phyloP scores from a whole-genome alignment of 1,140 invertebrate species.

The Cydia amplana region DNA sequence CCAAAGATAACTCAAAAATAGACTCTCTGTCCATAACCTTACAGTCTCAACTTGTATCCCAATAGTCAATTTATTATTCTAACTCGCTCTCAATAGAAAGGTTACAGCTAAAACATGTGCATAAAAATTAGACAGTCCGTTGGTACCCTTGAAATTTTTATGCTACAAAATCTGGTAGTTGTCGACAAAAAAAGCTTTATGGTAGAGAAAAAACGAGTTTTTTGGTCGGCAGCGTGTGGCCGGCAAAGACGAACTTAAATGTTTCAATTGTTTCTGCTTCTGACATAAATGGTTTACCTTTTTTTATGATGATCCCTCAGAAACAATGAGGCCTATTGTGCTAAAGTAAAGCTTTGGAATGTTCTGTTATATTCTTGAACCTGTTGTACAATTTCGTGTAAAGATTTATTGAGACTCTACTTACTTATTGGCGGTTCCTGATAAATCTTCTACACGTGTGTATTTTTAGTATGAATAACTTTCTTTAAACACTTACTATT shows the following conservation, averaged over 20 bases:
- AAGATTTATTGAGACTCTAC: not conserved
- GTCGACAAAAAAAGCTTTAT: not conserved
- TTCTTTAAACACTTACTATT: too few species aligned
- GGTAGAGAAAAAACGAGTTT: not conserved
- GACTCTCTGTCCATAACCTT: not conserved
- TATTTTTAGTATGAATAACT: too few species aligned
- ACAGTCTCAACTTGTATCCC: not conserved
- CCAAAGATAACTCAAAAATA: not conserved
- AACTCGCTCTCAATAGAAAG: not conserved
- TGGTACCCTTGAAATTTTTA: conserved; percentile 4
- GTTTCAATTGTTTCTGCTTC: conserved; percentile 11
- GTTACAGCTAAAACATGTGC: not conserved
- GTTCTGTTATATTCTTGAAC: not conserved
- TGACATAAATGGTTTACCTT: conserved; percentile 5
- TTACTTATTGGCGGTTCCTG: too few species aligned
- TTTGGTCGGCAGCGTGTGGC: conserved; percentile 12
- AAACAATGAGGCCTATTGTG: conserved; percentile 5
- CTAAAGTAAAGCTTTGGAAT: not conserved
- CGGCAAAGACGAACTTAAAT: conserved; percentile 1
- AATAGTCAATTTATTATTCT: not conserved
- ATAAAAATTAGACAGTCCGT: conserved; percentile 12
- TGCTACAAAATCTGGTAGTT: conserved; percentile 14
- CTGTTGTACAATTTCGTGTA: not conserved
- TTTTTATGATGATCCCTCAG: not conserved
- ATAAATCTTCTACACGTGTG: too few species aligned